Conservation (phyloP, 1,140 invertebrate species). For the Parapsyche elsis region DNA sequence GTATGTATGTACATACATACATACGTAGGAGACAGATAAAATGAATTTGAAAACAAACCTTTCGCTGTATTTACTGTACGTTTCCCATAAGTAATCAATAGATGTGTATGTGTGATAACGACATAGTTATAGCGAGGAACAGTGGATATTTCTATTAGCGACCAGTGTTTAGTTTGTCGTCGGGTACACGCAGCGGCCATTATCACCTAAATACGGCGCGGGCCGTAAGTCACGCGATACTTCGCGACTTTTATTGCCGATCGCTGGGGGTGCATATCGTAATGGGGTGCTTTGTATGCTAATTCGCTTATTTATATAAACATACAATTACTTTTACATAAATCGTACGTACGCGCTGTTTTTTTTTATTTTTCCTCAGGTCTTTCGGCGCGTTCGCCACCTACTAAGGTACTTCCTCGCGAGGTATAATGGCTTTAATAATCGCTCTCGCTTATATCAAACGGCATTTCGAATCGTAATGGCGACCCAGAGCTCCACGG, state of each 20-base stretch:
- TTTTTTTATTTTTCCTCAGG: slow-evolving; percentile 20
- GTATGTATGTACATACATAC: no score
- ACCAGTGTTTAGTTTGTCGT: neutral
- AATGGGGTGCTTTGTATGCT: slow-evolving; percentile 52
- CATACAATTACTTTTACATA: slow-evolving; percentile 53
- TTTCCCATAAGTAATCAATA: no score
- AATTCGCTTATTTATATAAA: slow-evolving; percentile 52
- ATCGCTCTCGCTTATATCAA: neutral
- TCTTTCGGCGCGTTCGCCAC: no score
- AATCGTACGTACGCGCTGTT: slow-evolving; percentile 18
- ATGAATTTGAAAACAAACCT: no score
- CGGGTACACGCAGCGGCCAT: slow-evolving; percentile 21
- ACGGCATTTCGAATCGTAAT: slow-evolving; percentile 4
- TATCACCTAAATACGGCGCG: slow-evolving; percentile 41
- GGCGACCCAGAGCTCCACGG: neutral
- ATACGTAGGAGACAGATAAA: no score
- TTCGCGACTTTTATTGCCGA: slow-evolving; percentile 49
- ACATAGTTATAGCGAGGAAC: no score
- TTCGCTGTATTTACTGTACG: no score
- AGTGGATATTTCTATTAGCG: no score
- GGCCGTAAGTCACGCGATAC: slow-evolving; percentile 48
- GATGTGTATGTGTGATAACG: no score
- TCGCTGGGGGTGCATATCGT: slow-evolving; percentile 45
- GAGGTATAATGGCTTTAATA: slow-evolving; percentile 16
- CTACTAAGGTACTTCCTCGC: no score